Evolutionary conservation across 2,113 vertebrate genomes (phyloP), one percentile per base, ranked within the genome.

Genomic region (Cathartes aura): DNA sequence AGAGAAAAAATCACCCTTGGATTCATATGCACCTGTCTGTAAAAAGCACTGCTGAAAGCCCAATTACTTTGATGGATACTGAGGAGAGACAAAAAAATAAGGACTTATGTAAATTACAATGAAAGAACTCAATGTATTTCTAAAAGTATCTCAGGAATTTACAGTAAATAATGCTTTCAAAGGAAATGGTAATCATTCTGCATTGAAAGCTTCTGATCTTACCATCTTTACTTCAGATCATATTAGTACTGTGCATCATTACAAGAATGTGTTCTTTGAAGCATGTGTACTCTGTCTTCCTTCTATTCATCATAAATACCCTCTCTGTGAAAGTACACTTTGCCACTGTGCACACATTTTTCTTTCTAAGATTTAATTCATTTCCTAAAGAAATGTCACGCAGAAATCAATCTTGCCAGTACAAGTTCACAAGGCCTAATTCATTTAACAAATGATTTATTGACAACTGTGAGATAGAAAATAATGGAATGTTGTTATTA

Each of bases 241-340:
- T 62, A 91, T 97, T 95, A 96, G 94, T 71, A 47, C 50, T 52
- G 84, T 67, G 88, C 92, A 93, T 96, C 93, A 90, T 94, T 97
- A 97, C 89, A 95, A 96, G 85, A 96, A 95, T 80, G 91, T 94
- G 87, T 60, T 95, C 95, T 96, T 94, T 96, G 95, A 95, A 97
- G 94, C 92, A 87, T 91, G 68, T 78, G 83, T 58, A 83, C 79
- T 96, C 90, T 59, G 42, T 88, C 93, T 96, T 74, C 88, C 85
- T 84, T 74, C 83, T 79, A 82, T 84, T 96, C 87, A 85, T 96
- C 97, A 97, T 83, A 93, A 96, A 96, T 82, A 93, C 78, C 73
- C 88, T 91, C 87, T 78, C 82, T n/a, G 58, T 56, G 60, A 89
- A 96, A 96, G 85, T 56, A 94, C 68, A 63, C 89, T 94, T 88